phyloP scores from a whole-genome alignment of 2,797 vertebrate species.

The Tenualosa thibaudeaui region DNA sequence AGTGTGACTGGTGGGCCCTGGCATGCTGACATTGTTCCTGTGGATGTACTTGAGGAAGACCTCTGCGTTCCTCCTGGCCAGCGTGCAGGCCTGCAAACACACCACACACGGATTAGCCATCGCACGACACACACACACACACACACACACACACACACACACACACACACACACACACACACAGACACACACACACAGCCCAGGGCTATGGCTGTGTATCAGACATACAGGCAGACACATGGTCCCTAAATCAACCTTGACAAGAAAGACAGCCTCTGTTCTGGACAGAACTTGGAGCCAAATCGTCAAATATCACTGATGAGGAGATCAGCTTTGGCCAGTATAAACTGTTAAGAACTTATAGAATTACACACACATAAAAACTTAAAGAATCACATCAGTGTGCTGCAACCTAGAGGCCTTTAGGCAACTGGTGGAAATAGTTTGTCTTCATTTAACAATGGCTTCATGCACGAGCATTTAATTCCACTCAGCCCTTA shows the following conservation, averaged over 20 bases:
- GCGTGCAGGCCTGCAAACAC: constrained; percentile 79
- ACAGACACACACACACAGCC: background rate
- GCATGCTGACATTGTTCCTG: constrained; percentile 95
- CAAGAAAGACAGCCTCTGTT: constrained; percentile 12
- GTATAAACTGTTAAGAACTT: background rate
- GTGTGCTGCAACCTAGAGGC: background rate
- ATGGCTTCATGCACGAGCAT: background rate
- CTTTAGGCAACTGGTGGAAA: background rate
- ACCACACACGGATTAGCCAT: background rate
- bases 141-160: too few species aligned
- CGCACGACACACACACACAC: too few species aligned
- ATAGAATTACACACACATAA: background rate
- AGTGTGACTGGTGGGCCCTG: constrained; percentile 85
- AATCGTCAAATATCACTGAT: background rate
- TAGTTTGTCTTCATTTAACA: background rate
- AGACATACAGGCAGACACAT: background rate
- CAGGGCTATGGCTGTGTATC: background rate
- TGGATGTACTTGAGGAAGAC: constrained; percentile 99
- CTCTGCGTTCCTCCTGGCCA: constrained; percentile 93
- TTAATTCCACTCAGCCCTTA: background rate
- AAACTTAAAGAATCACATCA: background rate
- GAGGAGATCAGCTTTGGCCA: background rate
- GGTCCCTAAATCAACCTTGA: constrained; percentile 5
- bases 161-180: constrained; percentile 9
- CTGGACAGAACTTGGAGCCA: background rate